Base-by-base conservation (phyloP, 2,888 invertebrate genomes). In the Pheosia gnoma region DNA sequence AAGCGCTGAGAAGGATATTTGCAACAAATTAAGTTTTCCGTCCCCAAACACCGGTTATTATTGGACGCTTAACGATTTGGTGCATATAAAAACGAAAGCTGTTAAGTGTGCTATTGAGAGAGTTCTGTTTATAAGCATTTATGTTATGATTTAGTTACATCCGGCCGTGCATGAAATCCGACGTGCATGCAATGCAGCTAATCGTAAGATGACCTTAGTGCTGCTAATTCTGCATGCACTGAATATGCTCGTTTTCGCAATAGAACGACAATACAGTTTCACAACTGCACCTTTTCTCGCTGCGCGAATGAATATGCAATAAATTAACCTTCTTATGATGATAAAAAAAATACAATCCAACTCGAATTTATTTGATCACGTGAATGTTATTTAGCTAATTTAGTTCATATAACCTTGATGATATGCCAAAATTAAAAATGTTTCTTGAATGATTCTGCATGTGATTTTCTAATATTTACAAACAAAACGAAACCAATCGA, bases 171-270 rank as follows among this genome's bases (percentile, higher is more conserved):
- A 70, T 68, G 67, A 61, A 71, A 71, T 70, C 63, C 62, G 61
- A 69, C 58, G 54, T 61, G 60, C 71, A 69, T 69, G 68, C 70
- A 59, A 71, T 67, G 66, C 62, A 66, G 47, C 66, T 65, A 63
- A 66, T 67, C 56, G 61, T 57, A 60, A 59, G 58, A 64, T 66
- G 66, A 68, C 70, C 70, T 70, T 70, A 60, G 59, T 8, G 57
- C 64, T 63, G 55, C 60, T 65, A 59, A 64, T 70, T 69, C 60
- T 60, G 66, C 57, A 62, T 65, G 59, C 57, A 61, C 59, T 60
- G 57, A 65, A 56, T 68, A 60, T 51, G 49, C 58, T 62, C 41
- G 45, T 61, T 65, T 58, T 66, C 52, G 62, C 65, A 68, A 63
- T 68, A 55, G 25, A 51, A 47, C 60, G 41, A 60, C 56, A 41